Evolutionary conservation across 2,797 vertebrate genomes (phyloP).

Genomic region (Hippocampus kuda): DNA sequence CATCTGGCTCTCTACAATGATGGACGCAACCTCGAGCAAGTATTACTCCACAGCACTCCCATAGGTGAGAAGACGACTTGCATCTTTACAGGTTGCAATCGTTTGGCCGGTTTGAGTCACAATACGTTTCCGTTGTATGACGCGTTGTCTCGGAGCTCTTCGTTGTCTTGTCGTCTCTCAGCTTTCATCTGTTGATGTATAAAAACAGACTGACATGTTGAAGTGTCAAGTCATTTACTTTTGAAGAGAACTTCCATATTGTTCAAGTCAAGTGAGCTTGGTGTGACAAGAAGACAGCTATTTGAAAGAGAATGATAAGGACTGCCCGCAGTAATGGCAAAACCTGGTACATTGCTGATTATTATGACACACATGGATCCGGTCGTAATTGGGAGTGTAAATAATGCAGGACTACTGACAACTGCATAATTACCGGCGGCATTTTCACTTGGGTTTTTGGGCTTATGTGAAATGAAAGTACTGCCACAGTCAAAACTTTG

Average conservation of each 20-base stretch:
- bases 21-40: slow-evolving; percentile 87
- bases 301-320: slow-evolving; percentile 52
- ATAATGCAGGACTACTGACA: slow-evolving; percentile 62
- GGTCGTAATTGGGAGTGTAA: slow-evolving; percentile 60
- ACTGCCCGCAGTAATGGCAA: slow-evolving; percentile 55
- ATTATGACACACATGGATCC: slow-evolving; percentile 52
- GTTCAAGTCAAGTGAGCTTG: slow-evolving; percentile 38
- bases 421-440: slow-evolving; percentile 59
- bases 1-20: slow-evolving; percentile 94
- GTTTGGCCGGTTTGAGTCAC: not conserved
- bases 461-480: not conserved
- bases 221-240: slow-evolving; percentile 42
- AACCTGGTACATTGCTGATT: slow-evolving; percentile 58
- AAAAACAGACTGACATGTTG: not conserved
- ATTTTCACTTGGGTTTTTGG: slow-evolving; percentile 20
- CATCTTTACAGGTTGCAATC: not conserved
- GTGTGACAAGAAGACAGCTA: slow-evolving; percentile 34
- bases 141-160: not conserved
- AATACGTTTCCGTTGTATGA: not conserved
- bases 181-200: not conserved
- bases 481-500: not conserved
- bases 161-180: not conserved
- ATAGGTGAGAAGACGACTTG: slow-evolving; percentile 69
- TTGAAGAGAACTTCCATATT: slow-evolving; percentile 45
- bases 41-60: slow-evolving; percentile 83